These are phyloP conservation scores for Myiothlypis chrysogaster DNA, from an alignment of 2,797 vertebrate species.

Conservation along the genomic window DNA sequence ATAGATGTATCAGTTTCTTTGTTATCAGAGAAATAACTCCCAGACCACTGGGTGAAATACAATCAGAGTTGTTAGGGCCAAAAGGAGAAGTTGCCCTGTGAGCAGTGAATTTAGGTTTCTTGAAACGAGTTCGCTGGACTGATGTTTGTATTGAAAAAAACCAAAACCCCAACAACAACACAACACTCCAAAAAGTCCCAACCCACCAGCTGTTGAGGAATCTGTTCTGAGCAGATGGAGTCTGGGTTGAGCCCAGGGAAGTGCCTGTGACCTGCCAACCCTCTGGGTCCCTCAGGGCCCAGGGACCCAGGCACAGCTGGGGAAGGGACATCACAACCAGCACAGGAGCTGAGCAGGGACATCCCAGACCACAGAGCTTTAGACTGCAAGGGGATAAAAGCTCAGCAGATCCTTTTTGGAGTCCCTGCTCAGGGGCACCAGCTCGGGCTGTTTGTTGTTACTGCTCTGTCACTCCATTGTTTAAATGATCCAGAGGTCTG, in stretches of 20 bases:
- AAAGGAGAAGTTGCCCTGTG: background rate
- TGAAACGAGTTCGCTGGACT: background rate
- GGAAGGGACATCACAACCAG: background rate
- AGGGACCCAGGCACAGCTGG: background rate
- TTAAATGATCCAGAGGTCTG: background rate
- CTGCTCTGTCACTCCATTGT: background rate
- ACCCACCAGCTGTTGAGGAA: accelerated
- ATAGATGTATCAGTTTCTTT: background rate
- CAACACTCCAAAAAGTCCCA: background rate
- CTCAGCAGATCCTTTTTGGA: background rate
- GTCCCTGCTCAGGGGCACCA: background rate
- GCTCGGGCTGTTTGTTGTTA: background rate
- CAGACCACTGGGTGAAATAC: background rate
- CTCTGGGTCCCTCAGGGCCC: background rate
- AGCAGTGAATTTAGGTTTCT: background rate
- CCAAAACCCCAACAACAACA: accelerated
- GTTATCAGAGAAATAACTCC: background rate
- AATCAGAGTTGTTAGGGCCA: background rate
- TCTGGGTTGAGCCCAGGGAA: background rate
- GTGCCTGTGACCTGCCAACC: background rate
- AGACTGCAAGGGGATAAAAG: background rate
- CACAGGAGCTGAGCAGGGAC: background rate
- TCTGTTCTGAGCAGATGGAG: background rate
- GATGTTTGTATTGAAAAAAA: background rate
- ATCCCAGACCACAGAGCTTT: background rate